Evolutionary conservation across 2,888 invertebrate genomes (phyloP), one percentile per base, ranked within the genome.

Genomic region (Deilephila elpenor): DNA sequence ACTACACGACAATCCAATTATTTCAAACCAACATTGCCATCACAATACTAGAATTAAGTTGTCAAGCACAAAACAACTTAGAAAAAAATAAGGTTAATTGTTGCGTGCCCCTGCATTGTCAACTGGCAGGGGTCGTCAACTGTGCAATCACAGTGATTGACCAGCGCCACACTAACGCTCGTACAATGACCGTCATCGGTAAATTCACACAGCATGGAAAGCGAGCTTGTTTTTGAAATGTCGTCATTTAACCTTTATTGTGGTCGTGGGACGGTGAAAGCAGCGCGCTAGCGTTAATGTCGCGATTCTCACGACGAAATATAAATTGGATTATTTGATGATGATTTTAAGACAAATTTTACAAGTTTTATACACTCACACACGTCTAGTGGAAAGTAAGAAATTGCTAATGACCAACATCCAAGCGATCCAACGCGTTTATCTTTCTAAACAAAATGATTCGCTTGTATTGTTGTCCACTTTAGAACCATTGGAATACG

Each of bases 211-310:
- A 32, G 34, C 34, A 34, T 62, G 62, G 37, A 62, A 62, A 62
- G 62, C 62, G 62, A 62, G 34, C 34, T 37, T 37, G 34, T 62
- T 62, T 62, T 37, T 32, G 19, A 37, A 29, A 56, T 56, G 56
- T 56, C 56, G 56, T 56, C n/a, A 56, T 56, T 56, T 56, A 56
- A 32, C 25, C 29, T 61, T 61, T 61, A 29, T 61, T 61, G 61
- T 29, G 17, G 29, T 29, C 62, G 62, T 62, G 62, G 37, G 62
- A 62, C 34, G 62, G 62, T 34, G 62, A 62, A 62, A 62, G 62
- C n/a, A n/a, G 56, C n/a, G 5, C 61, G 19, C 32, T n/a, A 56
- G 37, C 11, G n/a, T 34, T 34, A 19, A 32, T 61, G 29, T 61
- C 5, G 62, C 34, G 17, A 62, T 37, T 62, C 62, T 34, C 62